Conservation (phyloP, 92 coral and sea anemone species). For the Umimayanthus kanabou region DNA sequence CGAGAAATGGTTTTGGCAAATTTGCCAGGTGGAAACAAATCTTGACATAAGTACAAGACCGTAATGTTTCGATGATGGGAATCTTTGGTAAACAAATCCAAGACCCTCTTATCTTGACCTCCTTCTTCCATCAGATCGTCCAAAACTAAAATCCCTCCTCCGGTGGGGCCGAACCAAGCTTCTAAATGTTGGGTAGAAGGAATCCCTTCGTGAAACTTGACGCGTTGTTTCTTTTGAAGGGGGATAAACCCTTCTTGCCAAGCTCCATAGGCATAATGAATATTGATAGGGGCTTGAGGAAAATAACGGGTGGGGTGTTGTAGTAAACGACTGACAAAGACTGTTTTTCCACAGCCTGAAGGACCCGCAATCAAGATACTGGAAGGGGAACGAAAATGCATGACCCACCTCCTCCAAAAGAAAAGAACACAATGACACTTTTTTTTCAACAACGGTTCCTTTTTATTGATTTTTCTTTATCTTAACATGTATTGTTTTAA, state of each 20-base stretch:
- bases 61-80: no score
- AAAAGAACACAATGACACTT: no score
- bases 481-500: not conserved
- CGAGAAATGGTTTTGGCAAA: not conserved
- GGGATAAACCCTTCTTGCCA: not conserved
- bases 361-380: slow-evolving; percentile 20
- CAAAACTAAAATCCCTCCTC: not conserved
- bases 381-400: not conserved
- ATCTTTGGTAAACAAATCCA: slow-evolving; percentile 6
- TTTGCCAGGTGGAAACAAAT: not conserved
- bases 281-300: not conserved
- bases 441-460: no score
- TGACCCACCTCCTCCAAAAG: not conserved
- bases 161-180: not conserved
- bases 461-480: no score
- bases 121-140: slow-evolving; percentile 11
- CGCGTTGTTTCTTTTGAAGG: not conserved
- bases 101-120: not conserved
- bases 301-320: slow-evolving; percentile 5
- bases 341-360: slow-evolving; percentile 25
- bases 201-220: not conserved
- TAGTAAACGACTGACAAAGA: not conserved
- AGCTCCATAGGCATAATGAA: not conserved
- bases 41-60: not conserved
- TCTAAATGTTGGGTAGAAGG: not conserved